phyloP scores from a whole-genome alignment of 92 coral and sea anemone species.

The Pocillopora meandrina region DNA sequence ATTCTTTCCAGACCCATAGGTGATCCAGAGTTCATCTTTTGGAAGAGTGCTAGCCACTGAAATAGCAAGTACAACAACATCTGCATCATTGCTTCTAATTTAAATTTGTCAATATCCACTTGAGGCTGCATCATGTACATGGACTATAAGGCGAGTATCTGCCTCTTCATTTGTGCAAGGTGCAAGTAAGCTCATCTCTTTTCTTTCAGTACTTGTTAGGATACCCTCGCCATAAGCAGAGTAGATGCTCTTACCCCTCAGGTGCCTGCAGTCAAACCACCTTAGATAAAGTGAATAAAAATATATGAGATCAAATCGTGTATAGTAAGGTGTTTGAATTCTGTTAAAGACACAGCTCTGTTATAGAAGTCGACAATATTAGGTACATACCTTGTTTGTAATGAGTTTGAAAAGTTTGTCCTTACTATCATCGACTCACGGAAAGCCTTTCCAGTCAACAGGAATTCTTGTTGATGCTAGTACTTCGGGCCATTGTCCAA shows the following conservation, averaged over 20 bases:
- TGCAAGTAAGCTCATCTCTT: too few species aligned
- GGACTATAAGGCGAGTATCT: constrained; percentile 1
- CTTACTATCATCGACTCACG: constrained; percentile 63
- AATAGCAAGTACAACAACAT: constrained; percentile 47
- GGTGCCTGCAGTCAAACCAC: constrained; percentile 44
- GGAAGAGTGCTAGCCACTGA: too few species aligned
- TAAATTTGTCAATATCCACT: constrained; percentile 36
- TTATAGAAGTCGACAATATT: not conserved
- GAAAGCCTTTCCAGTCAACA: not conserved
- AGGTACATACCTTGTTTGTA: constrained; percentile 14
- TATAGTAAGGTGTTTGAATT: not conserved
- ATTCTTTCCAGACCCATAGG: not conserved
- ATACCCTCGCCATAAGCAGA: too few species aligned
- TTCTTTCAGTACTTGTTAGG: too few species aligned
- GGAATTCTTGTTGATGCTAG: too few species aligned
- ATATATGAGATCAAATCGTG: not conserved
- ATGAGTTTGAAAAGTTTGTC: constrained; percentile 62
- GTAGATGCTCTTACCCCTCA: constrained; percentile 47
- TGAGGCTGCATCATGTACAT: constrained; percentile 41
- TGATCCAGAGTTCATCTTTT: too few species aligned
- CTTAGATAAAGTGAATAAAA: constrained; percentile 15
- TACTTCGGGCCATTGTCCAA: constrained; percentile 68
- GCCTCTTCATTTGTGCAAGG: too few species aligned
- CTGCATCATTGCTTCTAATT: constrained; percentile 57
- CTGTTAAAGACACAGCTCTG: too few species aligned